Conservation (phyloP, 2,888 invertebrate genomes). For the Kryphioiulus occultus region DNA sequence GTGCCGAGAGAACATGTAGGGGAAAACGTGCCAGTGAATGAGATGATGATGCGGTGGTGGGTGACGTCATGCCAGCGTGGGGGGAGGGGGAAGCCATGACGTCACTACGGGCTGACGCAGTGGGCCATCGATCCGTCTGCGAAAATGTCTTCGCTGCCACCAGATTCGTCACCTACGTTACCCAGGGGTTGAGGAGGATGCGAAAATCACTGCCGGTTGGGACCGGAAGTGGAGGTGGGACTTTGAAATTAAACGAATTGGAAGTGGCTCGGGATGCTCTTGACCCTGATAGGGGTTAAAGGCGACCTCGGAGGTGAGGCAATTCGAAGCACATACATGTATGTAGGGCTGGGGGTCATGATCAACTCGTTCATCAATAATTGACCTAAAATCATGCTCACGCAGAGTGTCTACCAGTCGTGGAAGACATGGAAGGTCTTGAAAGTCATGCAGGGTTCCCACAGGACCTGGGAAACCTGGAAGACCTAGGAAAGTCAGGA, state of each 20-base stretch:
- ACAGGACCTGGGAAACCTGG: too few species aligned
- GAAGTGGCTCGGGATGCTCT: neutral
- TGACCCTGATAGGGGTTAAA: neutral
- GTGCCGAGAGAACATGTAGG: constrained; percentile 4
- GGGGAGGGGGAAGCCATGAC: neutral
- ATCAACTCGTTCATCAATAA: too few species aligned
- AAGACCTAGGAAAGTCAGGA: too few species aligned
- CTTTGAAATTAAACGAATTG: neutral
- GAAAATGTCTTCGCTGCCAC: constrained; percentile 18
- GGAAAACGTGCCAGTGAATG: constrained; percentile 35
- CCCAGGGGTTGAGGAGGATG: constrained; percentile 2
- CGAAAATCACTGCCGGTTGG: neutral
- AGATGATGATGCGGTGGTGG: neutral
- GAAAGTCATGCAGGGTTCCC: too few species aligned
- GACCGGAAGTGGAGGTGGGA: neutral
- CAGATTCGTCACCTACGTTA: constrained; percentile 30
- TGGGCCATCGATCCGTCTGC: constrained; percentile 26
- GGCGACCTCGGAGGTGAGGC: neutral
- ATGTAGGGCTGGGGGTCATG: too few species aligned
- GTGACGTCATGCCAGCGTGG: constrained; percentile 1
- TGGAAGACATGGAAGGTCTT: too few species aligned
- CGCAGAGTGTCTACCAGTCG: too few species aligned
- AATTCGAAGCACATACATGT: too few species aligned
- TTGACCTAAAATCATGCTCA: too few species aligned
- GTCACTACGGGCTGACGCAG: constrained; percentile 12